phyloP scores from a whole-genome alignment of 2,797 vertebrate species.

The Phalloptychus januarius region DNA sequence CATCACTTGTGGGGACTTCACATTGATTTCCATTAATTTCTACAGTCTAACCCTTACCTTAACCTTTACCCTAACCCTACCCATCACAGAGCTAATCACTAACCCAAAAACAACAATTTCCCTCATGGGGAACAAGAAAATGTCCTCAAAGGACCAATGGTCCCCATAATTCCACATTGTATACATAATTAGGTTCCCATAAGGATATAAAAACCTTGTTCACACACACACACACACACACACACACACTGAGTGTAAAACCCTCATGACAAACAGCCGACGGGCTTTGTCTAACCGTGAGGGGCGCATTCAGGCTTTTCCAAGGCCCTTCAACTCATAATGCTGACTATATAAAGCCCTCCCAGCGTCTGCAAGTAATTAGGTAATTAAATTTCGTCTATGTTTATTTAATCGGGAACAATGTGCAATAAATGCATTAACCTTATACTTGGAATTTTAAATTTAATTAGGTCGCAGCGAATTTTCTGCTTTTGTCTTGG shows the following conservation, averaged over 20 bases:
- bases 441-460: not conserved
- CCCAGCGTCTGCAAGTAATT: conserved; percentile 1
- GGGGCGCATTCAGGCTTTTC: conserved; percentile 39
- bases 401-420: not conserved
- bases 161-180: too few species aligned
- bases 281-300: conserved; percentile 17
- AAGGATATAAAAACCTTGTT: too few species aligned
- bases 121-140: too few species aligned
- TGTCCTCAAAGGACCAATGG: too few species aligned
- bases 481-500: not conserved
- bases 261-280: conserved; percentile 24
- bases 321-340: conserved; percentile 8
- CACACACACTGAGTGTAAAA: conserved; percentile 26
- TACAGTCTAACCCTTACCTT: too few species aligned
- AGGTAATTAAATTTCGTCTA: not conserved
- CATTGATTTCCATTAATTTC: too few species aligned
- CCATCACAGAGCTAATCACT: too few species aligned
- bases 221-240: conserved; percentile 25
- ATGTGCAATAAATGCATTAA: not conserved
- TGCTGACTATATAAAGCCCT: conserved; percentile 21
- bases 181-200: too few species aligned
- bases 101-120: too few species aligned
- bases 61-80: too few species aligned
- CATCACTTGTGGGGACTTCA: too few species aligned
- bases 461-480: not conserved